Base-by-base conservation (phyloP, 2,888 invertebrate species). In the Phorcus lineatus region DNA sequence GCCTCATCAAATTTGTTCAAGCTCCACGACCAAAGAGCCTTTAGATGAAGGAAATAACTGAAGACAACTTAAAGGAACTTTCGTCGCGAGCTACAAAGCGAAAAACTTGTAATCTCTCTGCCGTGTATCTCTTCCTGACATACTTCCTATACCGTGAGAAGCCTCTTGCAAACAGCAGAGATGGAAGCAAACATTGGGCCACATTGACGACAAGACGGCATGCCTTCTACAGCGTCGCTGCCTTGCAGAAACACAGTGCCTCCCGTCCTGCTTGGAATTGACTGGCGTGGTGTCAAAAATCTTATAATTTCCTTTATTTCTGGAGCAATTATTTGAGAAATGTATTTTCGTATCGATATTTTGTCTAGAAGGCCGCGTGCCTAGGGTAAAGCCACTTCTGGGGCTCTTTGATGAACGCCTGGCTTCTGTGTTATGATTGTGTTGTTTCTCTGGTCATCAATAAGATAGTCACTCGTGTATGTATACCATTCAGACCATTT, bases 61-160 rank as follows among this genome's bases (percentile, higher is more conserved):
- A 78, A 74, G 74, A 62, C 78, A 70, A 81, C 81, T 81, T 75
- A 81, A 81, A 81, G 79, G 81, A 81, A 81, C 81, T 81, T 81
- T 81, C 55, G 62, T 78, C 78, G 78, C 81, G 74, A 75, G 81
- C 78, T 78, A 55, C 81, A 78, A 78, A 81, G 81, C 78, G 81
- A 74, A 78, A 81, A 74, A 78, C 66, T 62, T 57, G 74, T 81
- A 81, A 81, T 81, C 81, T 81, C 57, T 74, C 40, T 74, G 57
- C 74, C 62, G 74, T 78, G 74, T 81, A 78, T 81, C 75, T 81
- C 54, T 78, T 62, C 53, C 57, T 28, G 76, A 74, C 81, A 77
- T 81, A 77, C 78, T 66, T 55, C 40, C 54, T 74, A 62, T 74
- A 57, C 74, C 78, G 54, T 24, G 62, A 47, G 31, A 78, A 78